Percentiles rank a stretch among this genome's conserved stretches.
These are phyloP conservation scores for Pomatorhinus ruficollis DNA, from an alignment of 2,113 vertebrate species.

Conservation along the genomic window DNA sequence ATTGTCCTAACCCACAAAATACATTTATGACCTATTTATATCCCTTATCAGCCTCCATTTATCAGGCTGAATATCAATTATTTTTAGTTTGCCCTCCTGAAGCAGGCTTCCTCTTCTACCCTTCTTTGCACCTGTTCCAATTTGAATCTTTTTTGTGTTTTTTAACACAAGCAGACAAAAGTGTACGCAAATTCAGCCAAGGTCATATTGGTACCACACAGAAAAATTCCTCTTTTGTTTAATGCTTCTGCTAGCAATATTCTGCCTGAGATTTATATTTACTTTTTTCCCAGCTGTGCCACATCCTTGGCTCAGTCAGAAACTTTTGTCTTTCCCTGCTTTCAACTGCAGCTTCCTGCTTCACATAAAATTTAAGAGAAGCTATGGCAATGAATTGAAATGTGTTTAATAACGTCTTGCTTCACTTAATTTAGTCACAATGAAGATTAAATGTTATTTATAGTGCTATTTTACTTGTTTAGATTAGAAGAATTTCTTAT, in stretches of 20 bases:
- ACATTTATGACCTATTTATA: neutral
- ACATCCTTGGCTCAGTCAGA: slow-evolving; percentile 53
- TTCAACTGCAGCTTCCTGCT: slow-evolving; percentile 60
- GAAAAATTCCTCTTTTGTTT: neutral
- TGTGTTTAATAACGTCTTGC: slow-evolving; percentile 38
- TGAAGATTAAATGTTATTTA: slow-evolving; percentile 64
- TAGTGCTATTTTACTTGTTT: slow-evolving; percentile 49
- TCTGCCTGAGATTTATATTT: slow-evolving; percentile 15
- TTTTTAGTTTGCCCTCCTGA: neutral
- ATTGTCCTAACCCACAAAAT: neutral
- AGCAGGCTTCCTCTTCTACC: neutral
- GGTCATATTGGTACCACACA: neutral
- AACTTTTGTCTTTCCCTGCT: slow-evolving; percentile 54
- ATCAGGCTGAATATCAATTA: neutral
- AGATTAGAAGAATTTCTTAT: slow-evolving; percentile 47
- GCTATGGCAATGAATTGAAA: slow-evolving; percentile 28
- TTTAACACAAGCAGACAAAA: neutral
- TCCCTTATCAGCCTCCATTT: neutral
- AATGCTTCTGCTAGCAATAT: slow-evolving; percentile 13
- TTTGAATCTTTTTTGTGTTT: neutral
- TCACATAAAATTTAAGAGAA: slow-evolving; percentile 50
- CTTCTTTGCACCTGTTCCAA: neutral
- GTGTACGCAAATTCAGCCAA: neutral
- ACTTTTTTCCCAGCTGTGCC: slow-evolving; percentile 50
- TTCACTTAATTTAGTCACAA: slow-evolving; percentile 71